Percentiles rank a stretch among this genome's conserved stretches.
phyloP scores from a whole-genome alignment of 1,140 invertebrate species.

The Steinernema feltiae region DNA sequence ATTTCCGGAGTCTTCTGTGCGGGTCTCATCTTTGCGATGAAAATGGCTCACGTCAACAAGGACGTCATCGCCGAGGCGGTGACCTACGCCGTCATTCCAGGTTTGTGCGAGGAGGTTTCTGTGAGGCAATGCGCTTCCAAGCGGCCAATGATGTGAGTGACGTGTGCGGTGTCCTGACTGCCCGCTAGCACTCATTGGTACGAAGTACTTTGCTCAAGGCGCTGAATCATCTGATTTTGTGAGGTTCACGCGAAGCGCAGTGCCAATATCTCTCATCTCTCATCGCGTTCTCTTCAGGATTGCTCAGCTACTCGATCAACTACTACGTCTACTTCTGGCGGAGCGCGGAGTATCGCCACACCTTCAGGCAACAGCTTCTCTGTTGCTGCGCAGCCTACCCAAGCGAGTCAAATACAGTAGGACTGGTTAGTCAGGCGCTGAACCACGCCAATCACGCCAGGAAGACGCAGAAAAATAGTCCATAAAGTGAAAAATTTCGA shows the following conservation, averaged over 20 bases:
- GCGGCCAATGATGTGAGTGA: too few species aligned
- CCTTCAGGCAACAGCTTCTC: not conserved
- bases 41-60: not conserved
- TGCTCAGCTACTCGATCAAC: not conserved
- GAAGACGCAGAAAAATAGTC: too few species aligned
- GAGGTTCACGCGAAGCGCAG: too few species aligned
- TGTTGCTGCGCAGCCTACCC: not conserved
- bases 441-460: too few species aligned
- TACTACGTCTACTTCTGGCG: constrained; percentile 12
- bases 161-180: too few species aligned
- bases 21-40: not conserved
- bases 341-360: not conserved
- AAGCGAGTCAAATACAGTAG: not conserved
- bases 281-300: not conserved
- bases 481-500: too few species aligned
- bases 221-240: too few species aligned
- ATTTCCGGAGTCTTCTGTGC: not conserved
- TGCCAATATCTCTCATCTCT: too few species aligned
- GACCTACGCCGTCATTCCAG: constrained; percentile 2
- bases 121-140: too few species aligned
- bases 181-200: too few species aligned
- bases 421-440: not conserved
- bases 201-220: too few species aligned
- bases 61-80: not conserved
- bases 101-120: too few species aligned